Percentiles rank a stretch among this genome's conserved stretches.
Conservation (phyloP, 2,113 vertebrate genomes). For the Notothenia coriiceps region DNA sequence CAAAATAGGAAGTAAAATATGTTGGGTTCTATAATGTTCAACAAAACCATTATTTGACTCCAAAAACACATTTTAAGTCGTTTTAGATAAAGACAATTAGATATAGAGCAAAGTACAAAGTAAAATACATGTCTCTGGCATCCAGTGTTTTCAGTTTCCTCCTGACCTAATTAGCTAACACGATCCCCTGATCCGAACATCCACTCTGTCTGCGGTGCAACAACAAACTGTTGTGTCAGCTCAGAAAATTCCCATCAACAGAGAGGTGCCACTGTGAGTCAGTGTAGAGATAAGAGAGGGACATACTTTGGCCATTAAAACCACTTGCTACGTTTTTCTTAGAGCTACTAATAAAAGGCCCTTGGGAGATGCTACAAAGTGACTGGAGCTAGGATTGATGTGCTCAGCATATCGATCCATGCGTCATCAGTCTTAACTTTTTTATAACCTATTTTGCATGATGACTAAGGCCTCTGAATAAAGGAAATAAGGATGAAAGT, state of each 20-base stretch:
- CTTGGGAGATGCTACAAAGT: background rate
- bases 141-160: slow-evolving; percentile 35
- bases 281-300: background rate
- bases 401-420: background rate
- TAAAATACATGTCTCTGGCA: slow-evolving; percentile 3
- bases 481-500: slow-evolving; percentile 7
- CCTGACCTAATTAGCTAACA: slow-evolving; percentile 36
- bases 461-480: slow-evolving; percentile 27
- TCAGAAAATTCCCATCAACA: background rate
- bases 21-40: background rate
- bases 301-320: background rate
- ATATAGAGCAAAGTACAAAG: background rate
- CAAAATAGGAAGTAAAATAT: background rate
- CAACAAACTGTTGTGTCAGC: slow-evolving; percentile 50
- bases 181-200: slow-evolving; percentile 4
- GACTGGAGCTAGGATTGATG: background rate
- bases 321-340: background rate
- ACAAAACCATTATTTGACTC: background rate
- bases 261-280: background rate
- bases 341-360: background rate
- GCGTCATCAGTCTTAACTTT: background rate
- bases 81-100: background rate
- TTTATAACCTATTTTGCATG: background rate
- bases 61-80: background rate
- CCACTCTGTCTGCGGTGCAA: slow-evolving; percentile 3